phyloP scores from a whole-genome alignment of 53 echinoderm and acorn worm species.

The Henricia sp. region DNA sequence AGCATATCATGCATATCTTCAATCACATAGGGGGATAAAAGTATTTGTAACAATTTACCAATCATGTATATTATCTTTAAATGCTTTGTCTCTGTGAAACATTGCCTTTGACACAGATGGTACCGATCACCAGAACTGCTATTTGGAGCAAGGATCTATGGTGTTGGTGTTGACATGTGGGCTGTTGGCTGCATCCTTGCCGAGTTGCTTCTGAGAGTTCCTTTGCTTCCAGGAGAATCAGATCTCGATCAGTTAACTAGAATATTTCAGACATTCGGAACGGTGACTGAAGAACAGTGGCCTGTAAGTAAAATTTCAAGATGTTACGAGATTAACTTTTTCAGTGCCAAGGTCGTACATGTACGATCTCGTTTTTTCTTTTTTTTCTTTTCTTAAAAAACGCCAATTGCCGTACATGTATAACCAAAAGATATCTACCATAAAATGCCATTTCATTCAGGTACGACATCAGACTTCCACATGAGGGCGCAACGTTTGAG shows the following conservation, averaged over 20 bases:
- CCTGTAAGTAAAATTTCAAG: slow-evolving; percentile 72
- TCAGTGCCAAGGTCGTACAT: too few species aligned
- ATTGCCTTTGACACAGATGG: slow-evolving; percentile 68
- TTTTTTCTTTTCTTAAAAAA: too few species aligned
- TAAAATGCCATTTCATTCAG: not conserved
- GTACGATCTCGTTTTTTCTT: too few species aligned
- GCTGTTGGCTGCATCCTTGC: slow-evolving; percentile 95
- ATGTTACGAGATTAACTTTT: not conserved
- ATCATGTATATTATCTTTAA: too few species aligned
- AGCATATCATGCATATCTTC: too few species aligned
- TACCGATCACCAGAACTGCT: slow-evolving; percentile 95
- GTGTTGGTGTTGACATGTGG: slow-evolving; percentile 96
- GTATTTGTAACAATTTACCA: too few species aligned
- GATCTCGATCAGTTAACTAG: slow-evolving; percentile 89
- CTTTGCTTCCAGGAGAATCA: slow-evolving; percentile 92
- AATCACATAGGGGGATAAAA: too few species aligned
- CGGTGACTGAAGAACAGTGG: slow-evolving; percentile 89
- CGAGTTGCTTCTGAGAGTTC: slow-evolving; percentile 85
- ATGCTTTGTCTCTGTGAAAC: too few species aligned
- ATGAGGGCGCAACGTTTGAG: too few species aligned
- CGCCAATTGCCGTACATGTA: too few species aligned
- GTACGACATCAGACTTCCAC: too few species aligned
- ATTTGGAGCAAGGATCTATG: slow-evolving; percentile 94
- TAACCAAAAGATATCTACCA: not conserved
- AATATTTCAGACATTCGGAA: slow-evolving; percentile 94